phyloP scores from a whole-genome alignment of 2,888 invertebrate genomes.

The Diaphora mendica region DNA sequence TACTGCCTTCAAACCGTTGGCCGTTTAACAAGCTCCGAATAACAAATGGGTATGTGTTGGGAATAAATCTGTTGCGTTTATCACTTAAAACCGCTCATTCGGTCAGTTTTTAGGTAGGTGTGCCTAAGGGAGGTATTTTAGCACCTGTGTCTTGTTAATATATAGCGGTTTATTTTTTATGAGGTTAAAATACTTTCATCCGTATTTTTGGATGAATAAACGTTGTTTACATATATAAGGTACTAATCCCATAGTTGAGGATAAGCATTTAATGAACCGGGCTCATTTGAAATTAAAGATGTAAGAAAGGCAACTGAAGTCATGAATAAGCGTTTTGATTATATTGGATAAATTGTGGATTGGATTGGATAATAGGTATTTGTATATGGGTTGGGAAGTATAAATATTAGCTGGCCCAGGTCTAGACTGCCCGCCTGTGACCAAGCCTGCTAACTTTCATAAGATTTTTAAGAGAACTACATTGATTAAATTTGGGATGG shows the following conservation, averaged over 20 bases:
- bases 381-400: too few species aligned
- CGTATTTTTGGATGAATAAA: neutral
- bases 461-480: too few species aligned
- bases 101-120: conserved; percentile 57
- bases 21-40: conserved; percentile 71
- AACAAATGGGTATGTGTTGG: conserved; percentile 71
- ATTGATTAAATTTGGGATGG: neutral
- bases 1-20: conserved; percentile 63
- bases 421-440: too few species aligned
- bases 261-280: too few species aligned
- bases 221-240: too few species aligned
- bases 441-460: neutral
- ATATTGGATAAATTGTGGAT: too few species aligned
- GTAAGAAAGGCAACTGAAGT: neutral
- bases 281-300: neutral
- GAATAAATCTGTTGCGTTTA: conserved; percentile 78
- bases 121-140: conserved; percentile 62
- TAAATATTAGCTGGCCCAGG: too few species aligned
- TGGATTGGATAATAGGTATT: neutral
- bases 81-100: conserved; percentile 67
- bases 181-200: neutral
- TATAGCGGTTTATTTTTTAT: conserved; percentile 14
- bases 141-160: conserved; percentile 49
- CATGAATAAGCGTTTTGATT: neutral
- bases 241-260: too few species aligned